Percentiles rank a stretch among this genome's conserved stretches.
Conservation (phyloP, 1,140 invertebrate genomes). For the Calephelis nemesis region DNA sequence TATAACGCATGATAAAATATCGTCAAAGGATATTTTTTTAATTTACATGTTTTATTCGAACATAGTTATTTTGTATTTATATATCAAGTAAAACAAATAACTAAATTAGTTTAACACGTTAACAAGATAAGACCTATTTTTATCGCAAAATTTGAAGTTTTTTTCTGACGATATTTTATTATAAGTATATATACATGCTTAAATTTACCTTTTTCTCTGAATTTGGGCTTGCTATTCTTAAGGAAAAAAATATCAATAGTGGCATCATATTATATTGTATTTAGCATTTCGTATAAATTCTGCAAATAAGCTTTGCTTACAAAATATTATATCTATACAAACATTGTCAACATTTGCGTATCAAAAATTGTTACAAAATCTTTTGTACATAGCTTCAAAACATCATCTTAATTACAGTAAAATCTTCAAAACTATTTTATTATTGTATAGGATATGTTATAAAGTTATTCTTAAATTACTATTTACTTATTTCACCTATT, state of each 20-base stretch:
- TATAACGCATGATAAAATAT: too few species aligned
- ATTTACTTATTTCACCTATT: conserved; percentile 1
- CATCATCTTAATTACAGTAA: background rate
- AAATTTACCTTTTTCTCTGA: conserved; percentile 11
- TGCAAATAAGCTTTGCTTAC: conserved; percentile 17
- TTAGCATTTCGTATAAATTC: conserved; percentile 14
- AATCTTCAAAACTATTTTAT: conserved; percentile 16
- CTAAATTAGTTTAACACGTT: too few species aligned
- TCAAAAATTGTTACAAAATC: conserved; percentile 14
- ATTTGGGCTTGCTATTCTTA: conserved; percentile 3
- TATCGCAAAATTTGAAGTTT: background rate
- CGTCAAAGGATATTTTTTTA: too few species aligned
- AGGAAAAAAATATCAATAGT: conserved; percentile 16
- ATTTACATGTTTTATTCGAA: too few species aligned
- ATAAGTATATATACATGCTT: background rate
- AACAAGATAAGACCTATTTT: too few species aligned
- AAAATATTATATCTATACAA: conserved; percentile 5
- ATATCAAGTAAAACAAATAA: too few species aligned
- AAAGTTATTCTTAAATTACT: conserved; percentile 1
- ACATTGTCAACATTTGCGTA: conserved; percentile 8
- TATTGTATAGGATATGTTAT: background rate
- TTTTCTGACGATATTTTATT: conserved; percentile 6
- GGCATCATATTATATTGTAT: conserved; percentile 17
- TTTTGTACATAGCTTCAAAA: conserved; percentile 1
- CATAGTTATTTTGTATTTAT: too few species aligned